Percentiles rank a stretch among this genome's conserved stretches.
These are phyloP conservation scores for Eremophila alpestris DNA, from an alignment of 2,797 vertebrate genomes.

Conservation along the genomic window DNA sequence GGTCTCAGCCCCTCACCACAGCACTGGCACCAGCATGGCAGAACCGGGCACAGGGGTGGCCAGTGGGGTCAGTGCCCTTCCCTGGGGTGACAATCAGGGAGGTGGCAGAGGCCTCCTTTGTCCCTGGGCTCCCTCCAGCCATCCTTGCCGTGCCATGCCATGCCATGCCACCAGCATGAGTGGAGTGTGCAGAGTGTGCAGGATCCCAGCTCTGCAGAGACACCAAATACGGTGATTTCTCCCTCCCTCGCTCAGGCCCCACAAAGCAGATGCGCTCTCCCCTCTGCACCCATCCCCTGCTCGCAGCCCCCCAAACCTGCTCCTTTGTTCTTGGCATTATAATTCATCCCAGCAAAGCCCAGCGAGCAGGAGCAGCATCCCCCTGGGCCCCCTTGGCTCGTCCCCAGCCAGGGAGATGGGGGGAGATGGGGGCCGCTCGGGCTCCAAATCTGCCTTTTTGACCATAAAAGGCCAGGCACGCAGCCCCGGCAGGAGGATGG, in stretches of 20 bases:
- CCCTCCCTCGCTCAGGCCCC: not conserved
- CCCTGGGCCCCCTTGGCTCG: conserved; percentile 69
- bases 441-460: conserved; percentile 78
- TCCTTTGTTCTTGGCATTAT: conserved; percentile 44
- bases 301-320: conserved; percentile 28
- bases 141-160: not conserved
- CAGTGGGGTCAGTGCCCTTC: not conserved
- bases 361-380: conserved; percentile 32
- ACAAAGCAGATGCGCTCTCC: not conserved
- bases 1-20: not conserved
- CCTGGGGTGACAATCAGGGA: not conserved
- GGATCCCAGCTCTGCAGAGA: not conserved
- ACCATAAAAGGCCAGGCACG: conserved; percentile 89
- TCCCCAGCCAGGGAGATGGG: conserved; percentile 76
- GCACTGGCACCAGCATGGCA: fast-evolving
- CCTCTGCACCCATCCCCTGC: not conserved
- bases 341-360: conserved; percentile 54
- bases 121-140: not conserved
- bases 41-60: not conserved
- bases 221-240: not conserved
- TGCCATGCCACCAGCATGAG: not conserved
- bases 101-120: not conserved
- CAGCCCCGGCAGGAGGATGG: conserved; percentile 70
- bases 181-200: not conserved
- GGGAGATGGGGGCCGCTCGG: conserved; percentile 75